Conservation (phyloP, 2,797 vertebrate genomes). For the Glyptemys insculpta region DNA sequence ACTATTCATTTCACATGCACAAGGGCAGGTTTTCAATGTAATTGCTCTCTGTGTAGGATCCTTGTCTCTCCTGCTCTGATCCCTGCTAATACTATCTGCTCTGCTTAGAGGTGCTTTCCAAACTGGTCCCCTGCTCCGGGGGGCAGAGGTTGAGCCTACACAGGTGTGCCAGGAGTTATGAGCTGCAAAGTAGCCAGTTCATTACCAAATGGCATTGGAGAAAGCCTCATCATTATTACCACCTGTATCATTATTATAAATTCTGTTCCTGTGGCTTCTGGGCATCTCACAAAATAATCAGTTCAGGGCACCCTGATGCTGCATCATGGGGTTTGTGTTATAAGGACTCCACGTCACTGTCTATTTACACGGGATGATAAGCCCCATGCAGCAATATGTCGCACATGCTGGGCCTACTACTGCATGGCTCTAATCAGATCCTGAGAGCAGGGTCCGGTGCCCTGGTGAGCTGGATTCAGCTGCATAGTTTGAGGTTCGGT, state of each 20-base stretch:
- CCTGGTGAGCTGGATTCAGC: not conserved
- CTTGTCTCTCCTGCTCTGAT: not conserved
- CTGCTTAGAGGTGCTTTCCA: not conserved
- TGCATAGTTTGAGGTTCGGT: not conserved
- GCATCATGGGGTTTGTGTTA: not conserved
- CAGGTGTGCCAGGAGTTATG: not conserved
- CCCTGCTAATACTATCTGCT: not conserved
- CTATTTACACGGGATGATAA: not conserved
- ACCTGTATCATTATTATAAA: not conserved
- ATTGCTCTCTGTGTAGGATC: not conserved
- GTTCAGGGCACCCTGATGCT: not conserved
- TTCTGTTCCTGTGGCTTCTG: not conserved
- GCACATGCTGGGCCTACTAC: not conserved
- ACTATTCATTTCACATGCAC: not conserved
- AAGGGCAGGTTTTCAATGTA: not conserved
- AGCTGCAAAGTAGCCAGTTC: not conserved
- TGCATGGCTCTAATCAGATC: not conserved
- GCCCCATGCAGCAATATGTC: not conserved
- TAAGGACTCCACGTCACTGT: not conserved
- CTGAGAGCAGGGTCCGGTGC: not conserved
- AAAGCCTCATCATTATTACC: not conserved
- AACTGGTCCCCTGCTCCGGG: not conserved
- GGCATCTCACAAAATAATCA: not conserved
- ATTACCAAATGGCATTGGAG: not conserved
- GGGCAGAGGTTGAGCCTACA: not conserved